Conservation (phyloP, 2,888 invertebrate genomes). For the Abrostola triplasia region DNA sequence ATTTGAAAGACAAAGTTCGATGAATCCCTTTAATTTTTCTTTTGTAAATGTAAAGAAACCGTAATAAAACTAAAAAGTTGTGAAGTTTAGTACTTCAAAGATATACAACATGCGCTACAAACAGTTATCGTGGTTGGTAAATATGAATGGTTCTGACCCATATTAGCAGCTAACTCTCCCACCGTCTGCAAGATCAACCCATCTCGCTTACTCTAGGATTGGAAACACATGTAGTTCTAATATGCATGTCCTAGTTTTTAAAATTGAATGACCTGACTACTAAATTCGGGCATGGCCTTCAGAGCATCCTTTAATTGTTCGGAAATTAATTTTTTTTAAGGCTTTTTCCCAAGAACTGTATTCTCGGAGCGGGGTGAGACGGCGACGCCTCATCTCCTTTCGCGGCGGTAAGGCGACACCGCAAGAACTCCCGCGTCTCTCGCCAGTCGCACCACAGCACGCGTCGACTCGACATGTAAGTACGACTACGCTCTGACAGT, state of each 20-base stretch:
- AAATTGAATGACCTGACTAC: constrained; percentile 17
- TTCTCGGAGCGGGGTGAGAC: constrained; percentile 78
- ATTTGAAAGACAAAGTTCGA: too few species aligned
- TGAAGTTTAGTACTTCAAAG: too few species aligned
- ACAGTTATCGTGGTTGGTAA: too few species aligned
- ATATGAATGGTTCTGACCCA: not conserved
- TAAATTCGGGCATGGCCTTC: constrained; percentile 37
- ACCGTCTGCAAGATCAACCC: not conserved
- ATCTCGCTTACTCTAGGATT: not conserved
- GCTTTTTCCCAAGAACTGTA: constrained; percentile 70
- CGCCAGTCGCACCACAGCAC: constrained; percentile 88
- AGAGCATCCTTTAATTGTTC: constrained; percentile 52
- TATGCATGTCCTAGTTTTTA: not conserved
- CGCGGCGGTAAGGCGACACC: constrained; percentile 88
- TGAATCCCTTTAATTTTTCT: too few species aligned
- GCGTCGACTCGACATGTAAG: constrained; percentile 89
- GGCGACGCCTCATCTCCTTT: constrained; percentile 79
- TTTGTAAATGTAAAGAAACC: too few species aligned
- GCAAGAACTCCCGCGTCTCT: constrained; percentile 68
- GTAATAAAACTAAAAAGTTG: too few species aligned
- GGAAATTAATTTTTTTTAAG: constrained; percentile 51
- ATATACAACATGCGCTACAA: too few species aligned
- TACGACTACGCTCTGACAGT: constrained; percentile 75
- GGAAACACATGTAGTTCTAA: not conserved
- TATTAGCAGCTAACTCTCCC: not conserved